Percentiles rank a stretch among this genome's conserved stretches.
Evolutionary conservation across 2,888 invertebrate species (phyloP).

Genomic region (Zygothrica quintamaculata): DNA sequence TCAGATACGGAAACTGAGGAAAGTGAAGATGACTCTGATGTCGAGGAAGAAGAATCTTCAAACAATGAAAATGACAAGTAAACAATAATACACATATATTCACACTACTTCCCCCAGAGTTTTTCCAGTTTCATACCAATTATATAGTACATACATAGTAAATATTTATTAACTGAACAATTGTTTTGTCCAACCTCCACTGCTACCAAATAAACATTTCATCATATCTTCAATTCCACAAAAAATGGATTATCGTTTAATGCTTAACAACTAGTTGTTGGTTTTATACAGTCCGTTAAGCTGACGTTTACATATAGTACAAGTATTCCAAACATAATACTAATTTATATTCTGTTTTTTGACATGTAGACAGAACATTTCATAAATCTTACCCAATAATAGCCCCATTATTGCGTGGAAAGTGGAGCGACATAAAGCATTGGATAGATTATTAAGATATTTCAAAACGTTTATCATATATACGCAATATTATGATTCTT

Average conservation of each 20-base stretch:
- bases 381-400: not conserved
- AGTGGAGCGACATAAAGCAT: too few species aligned
- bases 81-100: slow-evolving; percentile 14
- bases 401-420: too few species aligned
- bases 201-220: slow-evolving; percentile 70
- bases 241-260: slow-evolving; percentile 54
- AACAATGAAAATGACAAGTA: slow-evolving; percentile 50
- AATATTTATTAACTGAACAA: slow-evolving; percentile 31
- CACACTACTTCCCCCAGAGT: slow-evolving; percentile 4
- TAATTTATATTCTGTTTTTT: slow-evolving; percentile 49
- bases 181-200: slow-evolving; percentile 28
- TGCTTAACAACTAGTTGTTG: slow-evolving; percentile 58
- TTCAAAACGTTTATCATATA: not conserved
- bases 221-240: slow-evolving; percentile 50
- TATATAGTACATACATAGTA: not conserved
- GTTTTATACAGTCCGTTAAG: slow-evolving; percentile 59
- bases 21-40: slow-evolving; percentile 66
- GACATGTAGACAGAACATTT: slow-evolving; percentile 33
- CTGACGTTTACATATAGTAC: slow-evolving; percentile 45
- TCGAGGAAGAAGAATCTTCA: slow-evolving; percentile 62
- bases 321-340: slow-evolving; percentile 63
- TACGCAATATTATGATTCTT: not conserved
- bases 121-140: not conserved
- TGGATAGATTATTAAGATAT: too few species aligned
- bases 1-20: slow-evolving; percentile 69